phyloP scores from a whole-genome alignment of 92 coral and sea anemone genomes.

The Actinostola sp. region DNA sequence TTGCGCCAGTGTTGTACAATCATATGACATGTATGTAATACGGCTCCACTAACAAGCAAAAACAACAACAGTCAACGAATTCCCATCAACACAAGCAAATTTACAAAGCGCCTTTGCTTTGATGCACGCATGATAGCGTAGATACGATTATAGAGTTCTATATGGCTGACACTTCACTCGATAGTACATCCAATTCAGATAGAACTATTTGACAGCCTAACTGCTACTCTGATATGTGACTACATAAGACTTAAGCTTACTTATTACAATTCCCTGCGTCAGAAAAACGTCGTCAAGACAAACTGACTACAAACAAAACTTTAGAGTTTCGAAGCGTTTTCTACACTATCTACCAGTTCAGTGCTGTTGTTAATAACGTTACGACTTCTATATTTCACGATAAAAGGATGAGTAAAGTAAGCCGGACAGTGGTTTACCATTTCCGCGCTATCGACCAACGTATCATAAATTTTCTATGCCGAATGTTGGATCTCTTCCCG shows the following conservation, averaged over 20 bases:
- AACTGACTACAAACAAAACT: neutral
- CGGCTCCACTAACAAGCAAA: too few species aligned
- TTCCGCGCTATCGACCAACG: neutral
- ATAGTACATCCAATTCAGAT: neutral
- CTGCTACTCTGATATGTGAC: neutral
- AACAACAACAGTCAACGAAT: too few species aligned
- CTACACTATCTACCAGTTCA: too few species aligned
- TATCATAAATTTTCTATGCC: constrained; percentile 9
- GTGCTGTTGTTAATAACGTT: too few species aligned
- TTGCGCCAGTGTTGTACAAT: too few species aligned
- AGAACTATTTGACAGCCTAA: neutral
- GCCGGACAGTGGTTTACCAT: neutral
- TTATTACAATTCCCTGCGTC: neutral
- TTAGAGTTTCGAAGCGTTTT: neutral
- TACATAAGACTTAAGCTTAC: neutral
- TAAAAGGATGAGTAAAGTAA: neutral
- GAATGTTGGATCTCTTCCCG: constrained; percentile 1
- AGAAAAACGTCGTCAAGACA: neutral
- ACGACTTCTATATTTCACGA: neutral
- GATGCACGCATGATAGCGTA: too few species aligned
- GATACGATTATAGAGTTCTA: too few species aligned
- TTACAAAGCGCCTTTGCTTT: too few species aligned
- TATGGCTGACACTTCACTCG: neutral
- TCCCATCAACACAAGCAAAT: too few species aligned
- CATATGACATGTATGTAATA: too few species aligned